These are phyloP conservation scores for Porites lobata DNA, from an alignment of 92 coral and sea anemone genomes.

Conservation along the genomic window DNA sequence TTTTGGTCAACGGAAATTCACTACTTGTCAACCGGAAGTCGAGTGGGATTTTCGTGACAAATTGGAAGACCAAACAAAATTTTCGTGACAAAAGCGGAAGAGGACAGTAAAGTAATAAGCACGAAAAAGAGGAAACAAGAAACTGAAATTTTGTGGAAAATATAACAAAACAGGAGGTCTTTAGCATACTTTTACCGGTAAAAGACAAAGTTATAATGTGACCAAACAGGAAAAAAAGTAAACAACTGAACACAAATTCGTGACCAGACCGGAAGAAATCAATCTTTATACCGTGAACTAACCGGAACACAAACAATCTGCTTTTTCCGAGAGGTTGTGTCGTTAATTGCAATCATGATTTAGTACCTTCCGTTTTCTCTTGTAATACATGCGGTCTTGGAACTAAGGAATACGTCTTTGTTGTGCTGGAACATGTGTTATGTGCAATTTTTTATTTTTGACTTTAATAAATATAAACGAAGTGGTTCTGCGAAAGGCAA, in stretches of 20 bases:
- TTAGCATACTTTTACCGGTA: no score
- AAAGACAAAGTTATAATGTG: neutral
- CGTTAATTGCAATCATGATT: no score
- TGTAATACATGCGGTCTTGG: no score
- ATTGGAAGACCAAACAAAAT: neutral
- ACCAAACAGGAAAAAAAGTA: neutral
- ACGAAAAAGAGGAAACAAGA: neutral
- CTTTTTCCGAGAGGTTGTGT: no score
- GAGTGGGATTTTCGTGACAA: conserved; percentile 15
- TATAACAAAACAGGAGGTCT: no score
- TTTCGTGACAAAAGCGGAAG: conserved; percentile 14
- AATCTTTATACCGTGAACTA: neutral
- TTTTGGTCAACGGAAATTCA: neutral
- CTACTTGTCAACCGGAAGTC: conserved; percentile 21
- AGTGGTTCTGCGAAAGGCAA: no score
- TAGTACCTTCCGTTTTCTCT: no score
- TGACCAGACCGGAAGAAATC: conserved; percentile 17
- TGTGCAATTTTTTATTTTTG: no score
- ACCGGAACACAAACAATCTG: conserved; percentile 22
- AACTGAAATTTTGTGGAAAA: neutral
- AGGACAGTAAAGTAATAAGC: neutral
- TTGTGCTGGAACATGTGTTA: no score
- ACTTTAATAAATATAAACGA: no score
- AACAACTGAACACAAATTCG: neutral
- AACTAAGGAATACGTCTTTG: no score